phyloP scores from a whole-genome alignment of 1,140 invertebrate species.

The Calliopsis andreniformis region DNA sequence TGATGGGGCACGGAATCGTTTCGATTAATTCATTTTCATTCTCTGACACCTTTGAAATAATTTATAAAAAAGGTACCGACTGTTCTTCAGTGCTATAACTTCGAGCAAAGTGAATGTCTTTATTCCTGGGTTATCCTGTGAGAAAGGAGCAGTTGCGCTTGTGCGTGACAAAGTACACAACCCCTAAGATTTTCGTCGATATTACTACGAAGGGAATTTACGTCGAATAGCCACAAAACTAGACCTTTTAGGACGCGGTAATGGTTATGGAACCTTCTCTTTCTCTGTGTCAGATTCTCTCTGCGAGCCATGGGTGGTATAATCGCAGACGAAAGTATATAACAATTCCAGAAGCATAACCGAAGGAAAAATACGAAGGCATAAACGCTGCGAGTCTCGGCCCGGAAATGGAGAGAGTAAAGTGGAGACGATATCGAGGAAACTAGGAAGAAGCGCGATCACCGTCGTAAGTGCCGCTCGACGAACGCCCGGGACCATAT shows the following conservation, averaged over 20 bases:
- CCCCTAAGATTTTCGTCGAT: slow-evolving; percentile 14
- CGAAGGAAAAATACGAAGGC: slow-evolving; percentile 59
- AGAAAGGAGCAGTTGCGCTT: neutral
- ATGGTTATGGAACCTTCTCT: slow-evolving; percentile 69
- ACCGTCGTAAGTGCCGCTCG: slow-evolving; percentile 60
- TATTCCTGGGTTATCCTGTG: neutral
- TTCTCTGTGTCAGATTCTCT: neutral
- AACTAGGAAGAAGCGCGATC: slow-evolving; percentile 62
- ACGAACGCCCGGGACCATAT: slow-evolving; percentile 67
- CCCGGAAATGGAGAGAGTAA: slow-evolving; percentile 67
- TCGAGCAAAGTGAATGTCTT: neutral
- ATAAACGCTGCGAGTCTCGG: slow-evolving; percentile 60
- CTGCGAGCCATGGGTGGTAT: slow-evolving; percentile 40
- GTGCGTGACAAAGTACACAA: too few species aligned
- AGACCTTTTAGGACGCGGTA: slow-evolving; percentile 69
- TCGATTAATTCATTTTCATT: slow-evolving; percentile 30
- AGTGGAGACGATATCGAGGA: slow-evolving; percentile 66
- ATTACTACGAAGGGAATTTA: slow-evolving; percentile 72
- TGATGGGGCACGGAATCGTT: neutral
- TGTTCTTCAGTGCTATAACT: too few species aligned
- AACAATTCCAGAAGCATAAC: slow-evolving; percentile 65
- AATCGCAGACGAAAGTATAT: slow-evolving; percentile 62
- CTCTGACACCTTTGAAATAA: neutral
- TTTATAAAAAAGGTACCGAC: slow-evolving; percentile 23
- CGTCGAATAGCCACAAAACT: slow-evolving; percentile 57